Evolutionary conservation across 2,113 vertebrate species (phyloP), one percentile per base, ranked within the genome.

Genomic region (Entosphenus tridentatus): DNA sequence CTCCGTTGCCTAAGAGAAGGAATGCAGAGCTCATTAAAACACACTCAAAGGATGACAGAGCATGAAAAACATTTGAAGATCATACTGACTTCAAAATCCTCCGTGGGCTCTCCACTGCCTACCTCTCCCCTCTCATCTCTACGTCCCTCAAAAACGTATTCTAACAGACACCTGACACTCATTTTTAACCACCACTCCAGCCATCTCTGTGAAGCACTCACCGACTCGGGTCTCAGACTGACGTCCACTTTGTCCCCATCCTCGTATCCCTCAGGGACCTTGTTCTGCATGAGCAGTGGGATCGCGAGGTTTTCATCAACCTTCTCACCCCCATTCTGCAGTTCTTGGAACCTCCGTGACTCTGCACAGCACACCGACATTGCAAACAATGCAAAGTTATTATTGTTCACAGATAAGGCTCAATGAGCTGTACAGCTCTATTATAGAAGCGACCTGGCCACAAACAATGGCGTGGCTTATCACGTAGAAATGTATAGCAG

Each of bases 211-310:
- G 39, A 39, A 39, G 39, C 39, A 79, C 83, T 80, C 73, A 85
- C 84, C 71, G 82, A 80, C 73, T 84, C 81, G 10, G 84, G 84
- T 11, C 83, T 75, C 55, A 83, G 77, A 58, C 83, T 80, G 70
- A 84, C 82, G 21, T 81, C 81, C 57, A 85, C 57, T 7, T 70
- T 77, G 57, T 87, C 83, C 67, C 80, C 78, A 13, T 85, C 83
- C 74, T 87, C 85, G 18, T 76, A 86, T 2, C 84, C 84, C 2
- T 75, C 73, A 1, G 82, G 82, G 2, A 74, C 78, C 70, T 80
- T 78, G 78, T 86, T 86, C 75, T 87, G 85, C 83, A 86, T 82
- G 72, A 90, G 76, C 75, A 91, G 74, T 2, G 87, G 86, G 69
- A 91, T 90, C 72, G 75, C 57, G 4, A 88, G 71, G 68, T 77